phyloP scores from a whole-genome alignment of 1,140 invertebrate genomes.

The Halyomorpha halys region DNA sequence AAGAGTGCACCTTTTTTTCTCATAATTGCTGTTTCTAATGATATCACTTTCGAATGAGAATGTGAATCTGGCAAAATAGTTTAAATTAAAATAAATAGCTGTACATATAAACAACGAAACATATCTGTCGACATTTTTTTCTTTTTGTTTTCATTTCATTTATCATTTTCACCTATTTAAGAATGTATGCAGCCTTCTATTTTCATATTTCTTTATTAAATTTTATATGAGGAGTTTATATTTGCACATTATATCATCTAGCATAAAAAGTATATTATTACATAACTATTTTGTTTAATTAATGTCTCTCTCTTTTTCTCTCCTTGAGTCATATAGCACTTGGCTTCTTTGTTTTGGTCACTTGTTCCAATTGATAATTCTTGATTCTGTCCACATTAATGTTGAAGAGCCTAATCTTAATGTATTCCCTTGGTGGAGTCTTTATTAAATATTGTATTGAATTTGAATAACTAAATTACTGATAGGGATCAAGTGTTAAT shows the following conservation, averaged over 20 bases:
- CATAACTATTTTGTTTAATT: not conserved
- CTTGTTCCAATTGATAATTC: slow-evolving; percentile 4
- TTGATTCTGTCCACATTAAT: not conserved
- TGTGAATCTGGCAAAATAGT: slow-evolving; percentile 8
- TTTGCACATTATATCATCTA: not conserved
- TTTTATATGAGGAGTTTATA: slow-evolving; percentile 9
- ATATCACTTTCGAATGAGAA: not conserved
- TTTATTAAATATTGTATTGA: too few relatives aligned
- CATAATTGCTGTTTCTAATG: not conserved
- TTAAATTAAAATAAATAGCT: too few relatives aligned
- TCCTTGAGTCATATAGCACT: not conserved
- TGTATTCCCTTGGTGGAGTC: not conserved
- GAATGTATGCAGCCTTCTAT: not conserved
- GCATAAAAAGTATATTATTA: not conserved
- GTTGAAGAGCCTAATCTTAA: slow-evolving; percentile 1
- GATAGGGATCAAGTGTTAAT: too few relatives aligned
- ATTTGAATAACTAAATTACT: too few relatives aligned
- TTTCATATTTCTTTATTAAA: slow-evolving; percentile 7
- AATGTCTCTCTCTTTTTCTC: not conserved
- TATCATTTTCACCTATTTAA: not conserved
- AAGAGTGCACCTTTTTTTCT: slow-evolving; percentile 6
- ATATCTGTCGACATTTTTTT: slow-evolving; percentile 2
- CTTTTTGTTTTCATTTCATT: not conserved
- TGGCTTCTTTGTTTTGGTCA: not conserved
- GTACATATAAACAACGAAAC: slow-evolving; percentile 8